phyloP scores from a whole-genome alignment of 2,797 vertebrate genomes.

The Microchirus variegatus region DNA sequence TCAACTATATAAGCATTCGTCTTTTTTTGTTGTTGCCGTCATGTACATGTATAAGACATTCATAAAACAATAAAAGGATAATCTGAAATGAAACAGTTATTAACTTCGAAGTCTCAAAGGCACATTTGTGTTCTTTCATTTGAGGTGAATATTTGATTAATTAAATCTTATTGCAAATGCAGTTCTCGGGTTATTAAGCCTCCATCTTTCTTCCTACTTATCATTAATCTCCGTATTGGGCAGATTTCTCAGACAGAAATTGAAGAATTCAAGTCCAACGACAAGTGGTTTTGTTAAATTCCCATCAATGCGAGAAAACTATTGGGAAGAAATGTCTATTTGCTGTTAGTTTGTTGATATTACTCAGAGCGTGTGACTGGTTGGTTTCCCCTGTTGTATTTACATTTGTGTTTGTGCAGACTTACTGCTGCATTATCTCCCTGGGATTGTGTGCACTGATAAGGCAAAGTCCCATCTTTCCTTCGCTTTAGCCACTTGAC shows the following conservation, averaged over 20 bases:
- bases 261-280: too few relatives aligned
- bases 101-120: background rate
- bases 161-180: background rate
- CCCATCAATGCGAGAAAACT: constrained; percentile 7
- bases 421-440: constrained; percentile 44
- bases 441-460: constrained; percentile 42
- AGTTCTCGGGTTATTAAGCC: background rate
- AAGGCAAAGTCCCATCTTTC: constrained; percentile 53
- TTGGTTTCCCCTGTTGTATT: constrained; percentile 31
- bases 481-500: constrained; percentile 55
- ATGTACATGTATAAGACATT: background rate
- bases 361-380: constrained; percentile 38
- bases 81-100: background rate
- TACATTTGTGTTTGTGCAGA: constrained; percentile 41
- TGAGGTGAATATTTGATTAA: constrained; percentile 1
- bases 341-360: constrained; percentile 14
- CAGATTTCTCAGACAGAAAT: too few relatives aligned
- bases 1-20: background rate
- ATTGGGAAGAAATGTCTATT: constrained; percentile 12
- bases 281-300: constrained; percentile 13
- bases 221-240: background rate
- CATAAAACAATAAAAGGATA: background rate
- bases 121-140: constrained; percentile 10
- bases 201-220: background rate
- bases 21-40: background rate